Evolutionary conservation across 2,888 invertebrate species (phyloP).

Genomic region (Coelinius sp.): DNA sequence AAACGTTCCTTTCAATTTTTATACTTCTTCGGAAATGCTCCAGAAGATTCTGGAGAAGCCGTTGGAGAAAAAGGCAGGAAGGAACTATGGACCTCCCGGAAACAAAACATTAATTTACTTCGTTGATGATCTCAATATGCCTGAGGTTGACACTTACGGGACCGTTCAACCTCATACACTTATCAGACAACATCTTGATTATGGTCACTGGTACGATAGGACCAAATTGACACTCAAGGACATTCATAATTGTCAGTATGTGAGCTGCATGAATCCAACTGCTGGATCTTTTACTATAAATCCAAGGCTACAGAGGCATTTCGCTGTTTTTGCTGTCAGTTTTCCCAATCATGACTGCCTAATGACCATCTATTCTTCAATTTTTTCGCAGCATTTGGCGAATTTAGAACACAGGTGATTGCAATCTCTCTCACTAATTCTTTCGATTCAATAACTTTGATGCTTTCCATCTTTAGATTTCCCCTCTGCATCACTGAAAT

Average conservation of each 20-base stretch:
- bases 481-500: slow-evolving; percentile 61
- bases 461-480: slow-evolving; percentile 55
- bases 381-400: slow-evolving; percentile 87
- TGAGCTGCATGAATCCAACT: slow-evolving; percentile 98
- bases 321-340: slow-evolving; percentile 89
- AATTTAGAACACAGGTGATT: slow-evolving; percentile 86
- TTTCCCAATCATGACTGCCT: slow-evolving; percentile 88
- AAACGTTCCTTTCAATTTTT: slow-evolving; percentile 96
- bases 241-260: slow-evolving; percentile 96
- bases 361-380: slow-evolving; percentile 89
- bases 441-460: not conserved
- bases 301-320: slow-evolving; percentile 91
- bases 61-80: slow-evolving; percentile 92
- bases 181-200: slow-evolving; percentile 95
- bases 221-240: slow-evolving; percentile 91
- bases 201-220: slow-evolving; percentile 95
- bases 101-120: slow-evolving; percentile 95
- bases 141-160: slow-evolving; percentile 91
- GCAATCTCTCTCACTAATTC: not conserved
- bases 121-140: slow-evolving; percentile 98
- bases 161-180: slow-evolving; percentile 97
- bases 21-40: slow-evolving; percentile 94
- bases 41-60: slow-evolving; percentile 95
- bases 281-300: slow-evolving; percentile 98
- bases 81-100: slow-evolving; percentile 96